phyloP scores from a whole-genome alignment of 2,113 vertebrate genomes.

The Monarcha castaneiventris region DNA sequence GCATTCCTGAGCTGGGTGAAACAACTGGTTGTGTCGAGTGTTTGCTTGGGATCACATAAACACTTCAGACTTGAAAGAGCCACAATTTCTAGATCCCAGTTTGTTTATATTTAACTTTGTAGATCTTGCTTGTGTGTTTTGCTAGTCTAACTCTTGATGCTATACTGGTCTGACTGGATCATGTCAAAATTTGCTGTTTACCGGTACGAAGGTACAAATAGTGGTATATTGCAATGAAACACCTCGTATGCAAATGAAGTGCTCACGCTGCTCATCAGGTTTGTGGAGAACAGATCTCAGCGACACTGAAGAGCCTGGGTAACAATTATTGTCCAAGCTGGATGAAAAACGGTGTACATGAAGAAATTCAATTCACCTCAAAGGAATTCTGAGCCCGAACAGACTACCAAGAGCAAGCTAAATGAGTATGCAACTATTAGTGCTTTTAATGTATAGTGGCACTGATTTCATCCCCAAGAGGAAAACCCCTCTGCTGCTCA shows the following conservation, averaged over 20 bases:
- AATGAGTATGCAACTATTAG: background rate
- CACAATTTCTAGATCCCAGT: background rate
- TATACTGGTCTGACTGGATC: slow-evolving; percentile 30
- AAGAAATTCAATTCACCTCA: background rate
- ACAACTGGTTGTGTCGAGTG: background rate
- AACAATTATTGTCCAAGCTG: background rate
- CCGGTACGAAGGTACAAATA: background rate
- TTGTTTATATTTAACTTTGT: slow-evolving; percentile 31
- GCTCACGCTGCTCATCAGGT: background rate
- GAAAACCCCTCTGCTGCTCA: background rate
- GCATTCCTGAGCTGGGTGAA: slow-evolving; percentile 30
- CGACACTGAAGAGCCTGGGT: background rate
- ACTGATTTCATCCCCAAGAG: background rate
- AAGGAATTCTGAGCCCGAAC: background rate
- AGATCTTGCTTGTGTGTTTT: slow-evolving; percentile 6
- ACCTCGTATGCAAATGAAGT: background rate
- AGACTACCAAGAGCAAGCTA: background rate
- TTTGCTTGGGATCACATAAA: background rate
- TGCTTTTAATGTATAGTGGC: background rate
- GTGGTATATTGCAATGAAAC: background rate
- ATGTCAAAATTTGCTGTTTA: background rate
- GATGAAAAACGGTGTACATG: background rate
- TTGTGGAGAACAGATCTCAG: background rate
- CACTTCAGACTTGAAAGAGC: slow-evolving; percentile 8
- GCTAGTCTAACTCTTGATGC: slow-evolving; percentile 10